These are phyloP conservation scores for Torymus texanus DNA, from an alignment of 2,888 invertebrate species.

Conservation along the genomic window DNA sequence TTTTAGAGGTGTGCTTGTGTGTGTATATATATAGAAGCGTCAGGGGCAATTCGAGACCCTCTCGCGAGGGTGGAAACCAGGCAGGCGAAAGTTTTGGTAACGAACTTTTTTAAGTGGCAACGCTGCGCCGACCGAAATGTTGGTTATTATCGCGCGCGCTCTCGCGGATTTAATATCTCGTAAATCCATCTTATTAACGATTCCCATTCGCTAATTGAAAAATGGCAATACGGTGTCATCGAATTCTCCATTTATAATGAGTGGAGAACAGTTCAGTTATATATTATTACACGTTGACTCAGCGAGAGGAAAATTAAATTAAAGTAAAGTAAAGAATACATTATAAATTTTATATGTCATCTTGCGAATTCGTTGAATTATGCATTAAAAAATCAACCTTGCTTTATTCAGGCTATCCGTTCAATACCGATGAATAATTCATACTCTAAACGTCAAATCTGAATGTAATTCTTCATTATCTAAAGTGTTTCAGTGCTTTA, in stretches of 20 bases:
- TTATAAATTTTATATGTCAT: slow-evolving; percentile 1
- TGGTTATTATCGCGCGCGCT: background rate
- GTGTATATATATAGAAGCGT: too few relatives aligned
- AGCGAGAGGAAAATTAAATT: background rate
- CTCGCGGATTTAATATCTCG: slow-evolving; percentile 16
- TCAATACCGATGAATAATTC: slow-evolving; percentile 19
- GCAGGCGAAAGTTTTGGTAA: slow-evolving; percentile 13
- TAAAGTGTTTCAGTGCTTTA: background rate
- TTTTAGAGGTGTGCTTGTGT: slow-evolving; percentile 35
- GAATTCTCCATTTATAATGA: too few relatives aligned
- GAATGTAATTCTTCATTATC: slow-evolving; percentile 6
- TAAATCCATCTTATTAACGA: background rate
- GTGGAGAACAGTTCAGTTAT: too few relatives aligned
- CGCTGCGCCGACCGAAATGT: background rate
- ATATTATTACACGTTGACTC: too few relatives aligned
- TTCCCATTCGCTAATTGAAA: too few relatives aligned
- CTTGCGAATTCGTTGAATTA: slow-evolving; percentile 19
- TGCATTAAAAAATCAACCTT: slow-evolving; percentile 17
- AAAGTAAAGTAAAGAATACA: slow-evolving; percentile 6
- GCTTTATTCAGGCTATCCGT: background rate
- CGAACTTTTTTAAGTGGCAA: slow-evolving; percentile 26
- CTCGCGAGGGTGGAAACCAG: background rate
- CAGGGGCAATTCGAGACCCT: too few relatives aligned
- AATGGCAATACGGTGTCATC: too few relatives aligned
- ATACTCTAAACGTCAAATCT: background rate